Conservation (phyloP, 2,888 invertebrate species). For the Cephus rjabovi region DNA sequence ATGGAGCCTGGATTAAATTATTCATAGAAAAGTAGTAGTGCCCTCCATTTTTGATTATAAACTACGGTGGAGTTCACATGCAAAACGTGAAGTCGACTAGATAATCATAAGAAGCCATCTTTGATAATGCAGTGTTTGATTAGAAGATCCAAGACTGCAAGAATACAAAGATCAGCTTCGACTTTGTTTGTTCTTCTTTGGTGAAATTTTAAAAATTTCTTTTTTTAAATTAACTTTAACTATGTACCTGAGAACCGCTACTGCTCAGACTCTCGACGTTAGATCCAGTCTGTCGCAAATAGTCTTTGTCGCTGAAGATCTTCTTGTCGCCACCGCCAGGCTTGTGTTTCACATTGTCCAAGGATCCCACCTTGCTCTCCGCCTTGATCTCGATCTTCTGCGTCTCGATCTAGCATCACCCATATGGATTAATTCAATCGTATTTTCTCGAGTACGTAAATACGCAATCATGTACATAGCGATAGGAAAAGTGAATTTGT, state of each 20-base stretch:
- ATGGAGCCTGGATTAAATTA: neutral
- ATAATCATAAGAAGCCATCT: neutral
- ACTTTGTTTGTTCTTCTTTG: neutral
- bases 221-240: neutral
- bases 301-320: slow-evolving; percentile 93
- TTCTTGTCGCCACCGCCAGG: slow-evolving; percentile 95
- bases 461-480: neutral
- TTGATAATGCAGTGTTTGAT: neutral
- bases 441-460: neutral
- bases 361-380: slow-evolving; percentile 90
- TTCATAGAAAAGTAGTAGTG: neutral
- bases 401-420: slow-evolving; percentile 81
- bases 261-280: slow-evolving; percentile 58
- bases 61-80: neutral
- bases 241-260: slow-evolving; percentile 59
- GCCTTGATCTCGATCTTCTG: slow-evolving; percentile 94
- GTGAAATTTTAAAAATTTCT: neutral
- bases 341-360: slow-evolving; percentile 91
- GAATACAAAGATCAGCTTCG: neutral
- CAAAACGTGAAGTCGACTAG: neutral
- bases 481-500: neutral
- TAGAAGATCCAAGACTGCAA: neutral
- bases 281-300: slow-evolving; percentile 78
- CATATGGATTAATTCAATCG: neutral
- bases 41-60: neutral